These are phyloP conservation scores for Acanthochromis polyacanthus DNA, from an alignment of 2,113 vertebrate species.

Conservation along the genomic window DNA sequence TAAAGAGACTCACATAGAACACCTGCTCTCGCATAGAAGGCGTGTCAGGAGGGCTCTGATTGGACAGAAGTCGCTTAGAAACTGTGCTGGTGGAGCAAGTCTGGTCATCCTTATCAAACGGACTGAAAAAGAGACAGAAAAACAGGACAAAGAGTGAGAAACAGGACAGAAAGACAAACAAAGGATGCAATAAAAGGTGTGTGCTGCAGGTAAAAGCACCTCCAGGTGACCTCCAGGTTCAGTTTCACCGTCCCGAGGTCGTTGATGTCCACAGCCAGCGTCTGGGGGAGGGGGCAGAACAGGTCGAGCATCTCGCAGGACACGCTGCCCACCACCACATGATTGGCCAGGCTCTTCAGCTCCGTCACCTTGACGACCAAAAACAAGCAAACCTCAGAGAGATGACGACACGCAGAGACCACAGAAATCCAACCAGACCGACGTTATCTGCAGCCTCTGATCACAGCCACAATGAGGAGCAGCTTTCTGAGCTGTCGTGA, in stretches of 20 bases:
- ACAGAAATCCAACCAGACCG: not conserved
- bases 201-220: constrained; percentile 83
- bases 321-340: constrained; percentile 96
- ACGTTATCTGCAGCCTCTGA: not conserved
- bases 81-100: constrained; percentile 90
- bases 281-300: constrained; percentile 95
- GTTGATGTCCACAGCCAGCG: constrained; percentile 98
- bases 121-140: constrained; percentile 79
- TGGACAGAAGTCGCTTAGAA: constrained; percentile 95
- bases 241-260: constrained; percentile 98
- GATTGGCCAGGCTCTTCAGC: constrained; percentile 97
- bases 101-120: constrained; percentile 98
- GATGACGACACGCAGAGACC: constrained; percentile 2
- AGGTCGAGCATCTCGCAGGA: constrained; percentile 98
- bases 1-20: constrained; percentile 94
- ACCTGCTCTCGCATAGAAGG: constrained; percentile 98
- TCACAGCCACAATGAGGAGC: not conserved
- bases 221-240: constrained; percentile 97
- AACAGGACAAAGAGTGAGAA: not conserved
- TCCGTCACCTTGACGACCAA: constrained; percentile 91
- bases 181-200: not conserved
- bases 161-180: not conserved
- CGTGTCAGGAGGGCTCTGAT: constrained; percentile 97
- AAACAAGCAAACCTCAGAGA: constrained; percentile 33
- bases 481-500: not conserved